Percentiles rank a stretch among this genome's conserved stretches.
Evolutionary conservation across 2,888 invertebrate species (phyloP).

Genomic region (Neoascia interrupta): DNA sequence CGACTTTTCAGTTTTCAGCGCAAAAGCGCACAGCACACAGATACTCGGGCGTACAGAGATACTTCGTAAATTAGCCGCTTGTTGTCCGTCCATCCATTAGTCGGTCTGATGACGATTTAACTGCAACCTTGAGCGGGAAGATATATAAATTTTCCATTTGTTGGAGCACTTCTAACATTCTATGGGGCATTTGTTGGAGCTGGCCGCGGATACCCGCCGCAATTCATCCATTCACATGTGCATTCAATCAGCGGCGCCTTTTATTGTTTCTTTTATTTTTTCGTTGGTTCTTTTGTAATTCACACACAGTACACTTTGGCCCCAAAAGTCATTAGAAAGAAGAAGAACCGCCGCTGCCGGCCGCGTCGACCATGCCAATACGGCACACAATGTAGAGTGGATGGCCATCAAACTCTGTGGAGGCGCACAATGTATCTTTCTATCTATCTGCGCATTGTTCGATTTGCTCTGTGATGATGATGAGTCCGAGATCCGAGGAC

Average conservation of each 20-base stretch:
- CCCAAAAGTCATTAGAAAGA: slow-evolving; percentile 34
- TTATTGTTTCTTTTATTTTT: slow-evolving; percentile 37
- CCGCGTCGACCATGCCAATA: background rate
- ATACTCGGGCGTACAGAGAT: slow-evolving; percentile 15
- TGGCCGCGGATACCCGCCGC: background rate
- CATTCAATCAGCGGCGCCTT: slow-evolving; percentile 68
- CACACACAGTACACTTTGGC: slow-evolving; percentile 26
- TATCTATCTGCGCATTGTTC: slow-evolving; percentile 30
- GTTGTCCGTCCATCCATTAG: slow-evolving; percentile 49
- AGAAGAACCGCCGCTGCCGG: background rate
- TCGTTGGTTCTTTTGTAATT: slow-evolving; percentile 50
- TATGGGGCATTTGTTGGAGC: too few relatives aligned
- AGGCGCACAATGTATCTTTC: background rate
- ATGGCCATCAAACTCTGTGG: slow-evolving; percentile 25
- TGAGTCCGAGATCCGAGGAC: too few relatives aligned
- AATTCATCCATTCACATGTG: slow-evolving; percentile 48
- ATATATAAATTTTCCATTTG: slow-evolving; percentile 50
- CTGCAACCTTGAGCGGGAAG: slow-evolving; percentile 67
- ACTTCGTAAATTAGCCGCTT: slow-evolving; percentile 64
- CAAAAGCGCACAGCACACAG: background rate
- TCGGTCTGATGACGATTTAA: slow-evolving; percentile 61
- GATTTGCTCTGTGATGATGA: slow-evolving; percentile 9
- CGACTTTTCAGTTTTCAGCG: slow-evolving; percentile 29
- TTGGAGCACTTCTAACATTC: slow-evolving; percentile 60
- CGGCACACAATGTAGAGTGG: slow-evolving; percentile 1